These are phyloP conservation scores for Boloria selene DNA, from an alignment of 2,888 invertebrate species.

Conservation along the genomic window DNA sequence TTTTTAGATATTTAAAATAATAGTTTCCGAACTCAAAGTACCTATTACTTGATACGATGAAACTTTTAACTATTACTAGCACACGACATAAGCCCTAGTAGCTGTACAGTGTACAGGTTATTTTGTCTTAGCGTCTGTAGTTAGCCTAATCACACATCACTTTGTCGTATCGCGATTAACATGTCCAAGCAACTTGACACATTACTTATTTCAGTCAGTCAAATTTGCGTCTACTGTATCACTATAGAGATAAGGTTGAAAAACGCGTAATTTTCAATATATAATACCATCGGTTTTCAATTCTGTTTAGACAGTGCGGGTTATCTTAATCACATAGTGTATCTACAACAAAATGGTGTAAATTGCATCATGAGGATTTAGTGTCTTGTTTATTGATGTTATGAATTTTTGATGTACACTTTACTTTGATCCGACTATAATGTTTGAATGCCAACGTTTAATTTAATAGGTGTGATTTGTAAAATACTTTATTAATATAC, in stretches of 20 bases:
- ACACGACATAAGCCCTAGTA: neutral
- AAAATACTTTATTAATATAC: no score
- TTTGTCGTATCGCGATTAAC: conserved; percentile 62
- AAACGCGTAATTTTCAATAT: neutral
- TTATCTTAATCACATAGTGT: conserved; percentile 19
- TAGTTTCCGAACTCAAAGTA: no score
- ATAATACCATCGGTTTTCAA: conserved; percentile 26
- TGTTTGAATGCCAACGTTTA: no score
- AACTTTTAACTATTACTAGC: no score
- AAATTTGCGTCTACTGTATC: conserved; percentile 16
- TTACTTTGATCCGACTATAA: neutral
- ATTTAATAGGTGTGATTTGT: no score
- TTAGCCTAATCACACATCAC: conserved; percentile 52
- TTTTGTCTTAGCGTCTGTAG: conserved; percentile 26
- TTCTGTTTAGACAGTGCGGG: conserved; percentile 36
- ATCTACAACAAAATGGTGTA: conserved; percentile 16
- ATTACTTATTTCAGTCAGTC: conserved; percentile 38
- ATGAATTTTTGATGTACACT: neutral
- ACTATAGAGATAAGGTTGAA: conserved; percentile 23
- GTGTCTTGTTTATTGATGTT: conserved; percentile 15
- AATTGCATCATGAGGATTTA: conserved; percentile 6
- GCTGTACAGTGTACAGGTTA: no score
- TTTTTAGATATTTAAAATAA: no score
- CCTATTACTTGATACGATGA: no score
- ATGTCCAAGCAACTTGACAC: conserved; percentile 56